Percentiles rank a stretch among this genome's conserved stretches.
Conservation (phyloP, 30 jellyfish, hydroid and myxozoan species). For the Catostylus mosaicus region DNA sequence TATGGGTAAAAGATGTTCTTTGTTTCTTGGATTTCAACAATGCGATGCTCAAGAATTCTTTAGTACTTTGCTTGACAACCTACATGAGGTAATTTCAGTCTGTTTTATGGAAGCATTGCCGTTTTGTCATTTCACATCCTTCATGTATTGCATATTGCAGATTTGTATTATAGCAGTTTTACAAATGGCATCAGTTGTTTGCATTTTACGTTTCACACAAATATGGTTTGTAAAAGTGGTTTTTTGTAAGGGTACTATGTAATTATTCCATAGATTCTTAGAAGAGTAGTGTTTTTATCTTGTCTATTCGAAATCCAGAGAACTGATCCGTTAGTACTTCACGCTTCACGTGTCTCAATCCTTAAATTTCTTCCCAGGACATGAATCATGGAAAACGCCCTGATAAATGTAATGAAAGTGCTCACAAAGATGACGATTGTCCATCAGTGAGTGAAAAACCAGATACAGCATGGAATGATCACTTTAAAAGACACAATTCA, state of each 20-base stretch:
- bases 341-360: neutral
- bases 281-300: too few species aligned
- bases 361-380: slow-evolving; percentile 42
- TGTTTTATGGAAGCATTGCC: too few species aligned
- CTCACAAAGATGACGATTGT: slow-evolving; percentile 69
- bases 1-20: slow-evolving; percentile 84
- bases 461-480: slow-evolving; percentile 92
- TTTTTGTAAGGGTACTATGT: too few species aligned
- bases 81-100: slow-evolving; percentile 80
- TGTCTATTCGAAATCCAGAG: too few species aligned
- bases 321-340: too few species aligned
- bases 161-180: too few species aligned
- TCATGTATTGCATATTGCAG: too few species aligned
- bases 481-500: slow-evolving; percentile 82
- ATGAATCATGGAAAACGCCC: slow-evolving; percentile 63
- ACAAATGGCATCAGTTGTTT: too few species aligned
- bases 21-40: slow-evolving; percentile 87
- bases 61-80: slow-evolving; percentile 85
- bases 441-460: slow-evolving; percentile 74
- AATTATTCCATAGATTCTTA: too few species aligned
- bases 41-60: slow-evolving; percentile 98
- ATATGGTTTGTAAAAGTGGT: too few species aligned
- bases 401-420: slow-evolving; percentile 51
- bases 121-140: too few species aligned
- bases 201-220: too few species aligned